Percentiles rank a stretch among this genome's conserved stretches.
Evolutionary conservation across 37 sponge, comb jelly and placozoan species (phyloP).

Genomic region (Ephydatia muelleri): DNA sequence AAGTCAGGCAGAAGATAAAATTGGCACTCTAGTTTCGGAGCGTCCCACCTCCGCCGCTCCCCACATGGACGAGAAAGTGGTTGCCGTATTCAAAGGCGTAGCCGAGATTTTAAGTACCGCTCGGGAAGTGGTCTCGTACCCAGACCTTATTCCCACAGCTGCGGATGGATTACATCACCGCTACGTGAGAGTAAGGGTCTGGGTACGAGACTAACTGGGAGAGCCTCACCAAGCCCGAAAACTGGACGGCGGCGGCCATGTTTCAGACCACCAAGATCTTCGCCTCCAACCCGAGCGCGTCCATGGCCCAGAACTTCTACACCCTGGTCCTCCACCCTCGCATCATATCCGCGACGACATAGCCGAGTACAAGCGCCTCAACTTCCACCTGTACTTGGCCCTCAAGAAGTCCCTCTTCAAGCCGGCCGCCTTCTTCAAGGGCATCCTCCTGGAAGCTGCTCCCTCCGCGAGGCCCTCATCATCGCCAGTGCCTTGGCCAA

Average conservation of each 20-base stretch:
- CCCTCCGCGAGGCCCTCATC: slow-evolving; percentile 96
- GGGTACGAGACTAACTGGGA: slow-evolving; percentile 97
- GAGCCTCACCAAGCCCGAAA: slow-evolving; percentile 84
- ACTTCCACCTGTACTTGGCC: slow-evolving; percentile 94
- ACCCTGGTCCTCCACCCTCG: slow-evolving; percentile 92
- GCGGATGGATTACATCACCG: too few species aligned
- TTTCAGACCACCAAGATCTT: slow-evolving; percentile 95
- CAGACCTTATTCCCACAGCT: too few species aligned
- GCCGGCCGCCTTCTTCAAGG: slow-evolving; percentile 99
- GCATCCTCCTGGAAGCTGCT: slow-evolving; percentile 92
- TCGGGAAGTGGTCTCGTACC: too few species aligned
- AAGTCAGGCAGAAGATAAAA: slow-evolving; percentile 30
- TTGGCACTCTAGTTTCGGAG: slow-evolving; percentile 57
- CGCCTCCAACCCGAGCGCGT: slow-evolving; percentile 82
- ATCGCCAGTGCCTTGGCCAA: slow-evolving; percentile 88
- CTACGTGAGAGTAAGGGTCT: too few species aligned
- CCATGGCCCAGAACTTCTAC: slow-evolving; percentile 90
- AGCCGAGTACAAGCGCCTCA: slow-evolving; percentile 92
- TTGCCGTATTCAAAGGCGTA: slow-evolving; percentile 78
- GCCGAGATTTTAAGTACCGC: slow-evolving; percentile 92
- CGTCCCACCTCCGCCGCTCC: background rate
- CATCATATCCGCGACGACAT: slow-evolving; percentile 96
- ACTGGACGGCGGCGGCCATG: slow-evolving; percentile 97
- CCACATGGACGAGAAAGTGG: slow-evolving; percentile 75
- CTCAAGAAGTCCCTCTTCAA: slow-evolving; percentile 95